These are phyloP conservation scores for Eulemur albifrons DNA, from an alignment of 2,797 vertebrate genomes.

Conservation along the genomic window DNA sequence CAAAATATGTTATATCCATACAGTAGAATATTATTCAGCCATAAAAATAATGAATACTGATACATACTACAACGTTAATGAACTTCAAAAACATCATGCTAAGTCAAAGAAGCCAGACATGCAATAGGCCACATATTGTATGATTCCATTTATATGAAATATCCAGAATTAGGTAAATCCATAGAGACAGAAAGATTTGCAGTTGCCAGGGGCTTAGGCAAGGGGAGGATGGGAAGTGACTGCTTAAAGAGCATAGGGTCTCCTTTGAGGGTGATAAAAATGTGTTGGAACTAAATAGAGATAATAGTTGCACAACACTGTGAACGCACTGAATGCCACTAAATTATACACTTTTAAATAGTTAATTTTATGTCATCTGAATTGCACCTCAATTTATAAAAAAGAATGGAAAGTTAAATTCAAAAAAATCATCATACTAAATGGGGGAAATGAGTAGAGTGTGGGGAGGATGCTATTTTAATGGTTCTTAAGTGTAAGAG, in stretches of 20 bases:
- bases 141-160: not conserved
- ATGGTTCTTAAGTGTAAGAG: not conserved
- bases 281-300: not conserved
- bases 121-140: not conserved
- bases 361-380: not conserved
- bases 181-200: not conserved
- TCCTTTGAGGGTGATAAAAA: not conserved
- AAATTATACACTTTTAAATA: not conserved
- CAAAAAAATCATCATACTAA: not conserved
- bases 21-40: not conserved
- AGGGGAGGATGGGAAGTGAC: not conserved
- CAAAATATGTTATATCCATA: not conserved
- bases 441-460: not conserved
- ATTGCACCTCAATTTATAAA: not conserved
- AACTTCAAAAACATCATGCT: not conserved
- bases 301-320: not conserved
- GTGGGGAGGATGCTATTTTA: not conserved
- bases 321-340: not conserved
- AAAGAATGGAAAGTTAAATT: not conserved
- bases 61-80: not conserved
- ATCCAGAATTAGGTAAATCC: not conserved
- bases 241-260: not conserved
- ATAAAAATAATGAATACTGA: not conserved
- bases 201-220: not conserved
- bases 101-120: not conserved